Conservation (phyloP, 2,113 vertebrate genomes). For the Scomber scombrus region DNA sequence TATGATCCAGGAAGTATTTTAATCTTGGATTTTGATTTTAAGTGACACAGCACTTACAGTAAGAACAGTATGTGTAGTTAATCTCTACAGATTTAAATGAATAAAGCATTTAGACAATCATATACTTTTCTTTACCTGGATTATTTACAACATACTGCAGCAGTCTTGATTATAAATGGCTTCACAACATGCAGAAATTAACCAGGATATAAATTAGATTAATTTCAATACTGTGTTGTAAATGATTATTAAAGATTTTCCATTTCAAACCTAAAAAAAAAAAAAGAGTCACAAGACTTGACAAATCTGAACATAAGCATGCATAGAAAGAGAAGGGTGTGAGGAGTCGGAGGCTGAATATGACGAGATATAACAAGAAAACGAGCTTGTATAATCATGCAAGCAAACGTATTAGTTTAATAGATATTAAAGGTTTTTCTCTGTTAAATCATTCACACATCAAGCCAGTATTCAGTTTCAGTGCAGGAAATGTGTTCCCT, state of each 20-base stretch:
- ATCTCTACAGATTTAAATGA: not conserved
- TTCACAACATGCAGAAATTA: too few relatives aligned
- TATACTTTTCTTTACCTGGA: too few relatives aligned
- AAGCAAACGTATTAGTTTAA: not conserved
- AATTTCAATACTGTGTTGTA: too few relatives aligned
- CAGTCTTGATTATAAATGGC: too few relatives aligned
- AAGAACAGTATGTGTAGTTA: too few relatives aligned
- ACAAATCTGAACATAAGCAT: conserved; percentile 22
- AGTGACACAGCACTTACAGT: too few relatives aligned
- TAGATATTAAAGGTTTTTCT: not conserved
- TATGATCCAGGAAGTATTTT: too few relatives aligned
- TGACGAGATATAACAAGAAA: not conserved
- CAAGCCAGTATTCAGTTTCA: not conserved
- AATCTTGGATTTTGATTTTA: too few relatives aligned
- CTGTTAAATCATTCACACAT: not conserved
- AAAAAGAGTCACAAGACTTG: not conserved
- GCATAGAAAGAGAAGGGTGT: not conserved
- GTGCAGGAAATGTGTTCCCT: conserved; percentile 53
- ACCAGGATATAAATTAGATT: too few relatives aligned
- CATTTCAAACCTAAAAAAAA: not conserved
- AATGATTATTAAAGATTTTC: too few relatives aligned
- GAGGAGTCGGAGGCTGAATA: not conserved
- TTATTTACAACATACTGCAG: too few relatives aligned
- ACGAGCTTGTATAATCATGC: conserved; percentile 9
- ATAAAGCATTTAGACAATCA: too few relatives aligned